These are phyloP conservation scores for Cyphomyrus discorhynchus DNA, from an alignment of 2,113 vertebrate genomes.

Conservation along the genomic window DNA sequence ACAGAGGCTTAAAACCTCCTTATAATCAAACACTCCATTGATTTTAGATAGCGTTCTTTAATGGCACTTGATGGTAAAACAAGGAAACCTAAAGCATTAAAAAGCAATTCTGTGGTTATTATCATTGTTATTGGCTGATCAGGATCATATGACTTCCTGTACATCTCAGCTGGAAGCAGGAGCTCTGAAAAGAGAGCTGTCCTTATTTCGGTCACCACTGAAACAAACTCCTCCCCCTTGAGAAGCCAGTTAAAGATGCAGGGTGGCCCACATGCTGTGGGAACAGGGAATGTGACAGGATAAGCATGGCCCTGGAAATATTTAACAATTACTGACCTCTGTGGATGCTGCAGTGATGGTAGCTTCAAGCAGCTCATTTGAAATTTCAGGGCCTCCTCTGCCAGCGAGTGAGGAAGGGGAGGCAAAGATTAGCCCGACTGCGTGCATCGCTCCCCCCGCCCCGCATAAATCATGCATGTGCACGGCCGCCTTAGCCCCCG, in stretches of 20 bases:
- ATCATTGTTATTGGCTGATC: conserved; percentile 5
- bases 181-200: neutral
- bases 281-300: neutral
- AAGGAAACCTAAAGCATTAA: conserved; percentile 32
- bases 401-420: neutral
- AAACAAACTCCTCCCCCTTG: neutral
- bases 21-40: conserved; percentile 34
- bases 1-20: conserved; percentile 34
- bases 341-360: neutral
- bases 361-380: neutral
- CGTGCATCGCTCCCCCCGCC: neutral
- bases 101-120: conserved; percentile 14
- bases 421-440: neutral
- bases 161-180: neutral
- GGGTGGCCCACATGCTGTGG: neutral
- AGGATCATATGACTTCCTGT: neutral
- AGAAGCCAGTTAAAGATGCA: neutral
- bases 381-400: neutral
- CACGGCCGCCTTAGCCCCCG: conserved; percentile 49
- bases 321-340: neutral
- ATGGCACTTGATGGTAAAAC: conserved; percentile 30
- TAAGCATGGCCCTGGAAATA: neutral
- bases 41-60: conserved; percentile 42
- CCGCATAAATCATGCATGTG: conserved; percentile 62
- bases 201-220: neutral